Conservation (phyloP, 2,888 invertebrate species). For the Dasysyrphus albostriatus region DNA sequence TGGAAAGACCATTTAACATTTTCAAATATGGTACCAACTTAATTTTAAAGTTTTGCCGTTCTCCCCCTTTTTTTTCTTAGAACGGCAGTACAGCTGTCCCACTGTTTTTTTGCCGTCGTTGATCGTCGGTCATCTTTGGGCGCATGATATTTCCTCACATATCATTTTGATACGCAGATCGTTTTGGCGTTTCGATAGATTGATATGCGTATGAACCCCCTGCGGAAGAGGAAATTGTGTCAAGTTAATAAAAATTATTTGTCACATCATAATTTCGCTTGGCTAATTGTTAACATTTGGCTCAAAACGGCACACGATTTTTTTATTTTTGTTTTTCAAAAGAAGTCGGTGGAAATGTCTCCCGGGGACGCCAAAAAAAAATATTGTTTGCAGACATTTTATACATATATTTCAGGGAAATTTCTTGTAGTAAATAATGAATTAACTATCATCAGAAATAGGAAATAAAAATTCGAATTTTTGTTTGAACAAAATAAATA, state of each 20-base stretch:
- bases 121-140: constrained; percentile 7
- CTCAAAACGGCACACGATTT: constrained; percentile 15
- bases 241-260: constrained; percentile 74
- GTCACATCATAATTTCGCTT: constrained; percentile 64
- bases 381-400: not conserved
- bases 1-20: too few relatives aligned
- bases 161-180: constrained; percentile 67
- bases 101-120: not conserved
- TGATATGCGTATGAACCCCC: constrained; percentile 13
- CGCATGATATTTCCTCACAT: constrained; percentile 47
- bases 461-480: not conserved
- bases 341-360: constrained; percentile 28
- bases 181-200: constrained; percentile 54
- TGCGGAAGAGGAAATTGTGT: constrained; percentile 52
- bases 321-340: constrained; percentile 6
- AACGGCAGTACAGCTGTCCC: too few relatives aligned
- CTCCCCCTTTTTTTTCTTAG: too few relatives aligned
- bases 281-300: constrained; percentile 72
- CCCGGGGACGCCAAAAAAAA: too few relatives aligned
- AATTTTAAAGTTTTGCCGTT: too few relatives aligned
- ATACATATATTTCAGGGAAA: not conserved
- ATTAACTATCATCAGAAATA: not conserved
- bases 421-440: not conserved
- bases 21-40: too few relatives aligned
- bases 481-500: too few relatives aligned